Base-by-base conservation (phyloP, 1,140 invertebrate genomes). In the Orius insidiosus region DNA sequence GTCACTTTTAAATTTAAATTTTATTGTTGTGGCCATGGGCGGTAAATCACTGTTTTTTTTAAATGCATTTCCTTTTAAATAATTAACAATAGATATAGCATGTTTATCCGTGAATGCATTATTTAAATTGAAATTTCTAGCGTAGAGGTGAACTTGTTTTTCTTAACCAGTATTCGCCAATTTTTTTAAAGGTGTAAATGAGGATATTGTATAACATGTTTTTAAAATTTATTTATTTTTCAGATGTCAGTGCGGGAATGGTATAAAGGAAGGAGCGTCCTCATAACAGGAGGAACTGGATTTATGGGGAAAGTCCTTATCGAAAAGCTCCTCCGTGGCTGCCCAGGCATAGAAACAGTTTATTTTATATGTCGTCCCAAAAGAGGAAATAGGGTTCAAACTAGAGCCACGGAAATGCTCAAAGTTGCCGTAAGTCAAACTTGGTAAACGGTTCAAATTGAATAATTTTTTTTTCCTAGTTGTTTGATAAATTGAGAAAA, bases 311-410 rank as follows among this genome's bases (percentile, higher is more conserved):
- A 85, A 68, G 75, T 72, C 7, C 57, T 76, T 8, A 69, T 90
- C 11, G 85, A 92, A 62, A 92, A 92, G 64, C 59, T 93, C n/a
- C 65, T 92, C 11, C 66, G 84, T 49, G 74, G 65, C 32, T 82
- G 80, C 59, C 74, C 77, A 11, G 70, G 73, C 30, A 53, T 90
- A 10, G 66, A 72, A 33, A 75, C 63, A 51, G 74, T 94, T 43
- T 90, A 77, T 55, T 57, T 85, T 52, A 39, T 43, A 16, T n/a
- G n/a, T 11, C 2, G 41, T 4, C 31, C 41, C 5, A 43, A 43
- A 15, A 43, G 41, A 31, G 41, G 18, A n/a, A 43, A 14, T 10
- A 30, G 41, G 5, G 18, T 30, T 6, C 19, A 18, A 11, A 43
- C 41, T n/a, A 43, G 41, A n/a, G n/a, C 31, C n/a, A 18, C 10